Base-by-base conservation (phyloP, 2,888 invertebrate genomes). In the Nasonovia ribisnigri region DNA sequence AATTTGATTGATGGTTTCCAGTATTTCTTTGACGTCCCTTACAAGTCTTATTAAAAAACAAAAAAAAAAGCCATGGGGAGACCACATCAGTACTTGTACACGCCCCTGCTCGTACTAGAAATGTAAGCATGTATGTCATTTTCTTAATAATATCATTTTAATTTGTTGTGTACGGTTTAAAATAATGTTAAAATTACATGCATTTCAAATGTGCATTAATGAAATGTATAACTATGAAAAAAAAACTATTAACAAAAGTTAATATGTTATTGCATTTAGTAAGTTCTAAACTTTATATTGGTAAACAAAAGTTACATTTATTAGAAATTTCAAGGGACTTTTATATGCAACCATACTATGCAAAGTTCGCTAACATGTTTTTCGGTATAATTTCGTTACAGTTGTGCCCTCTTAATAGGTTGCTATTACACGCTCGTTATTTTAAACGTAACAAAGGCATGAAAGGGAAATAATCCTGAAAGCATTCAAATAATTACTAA, bases 371-470 rank as follows among this genome's bases (percentile, higher is more conserved):
- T 36, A 77, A 77, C 20, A 77, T 77, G 77, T 20, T 77, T 77
- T 77, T 77, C 67, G 42, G 77, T 36, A 77, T 77, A 77, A 77
- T 77, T 77, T 77, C 77, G 77, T 77, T 77, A 77, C 36, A 77
- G 77, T 77, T 77, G 36, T 77, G 36, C 77, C 77, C 36, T 77
- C 29, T 42, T 77, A 77, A 36, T 77, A 77, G 77, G 36, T 77
- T 77, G 20, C 20, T 24, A 77, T 77, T 36, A 77, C 77, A 36
- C 36, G 20, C 36, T 20, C 36, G 8, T 24, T 24, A 36, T 77
- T 77, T 77, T 36, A 77, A 67, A 67, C 36, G 36, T 36, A 77
- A 36, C 36, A 36, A 77, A 20, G 16, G 20, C 16, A 77, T 77
- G 20, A 36, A 77, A 20, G 20, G 20, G 20, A 77, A 36, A 36